Conservation (phyloP, 2,888 invertebrate genomes). For the Molorchus minor region DNA sequence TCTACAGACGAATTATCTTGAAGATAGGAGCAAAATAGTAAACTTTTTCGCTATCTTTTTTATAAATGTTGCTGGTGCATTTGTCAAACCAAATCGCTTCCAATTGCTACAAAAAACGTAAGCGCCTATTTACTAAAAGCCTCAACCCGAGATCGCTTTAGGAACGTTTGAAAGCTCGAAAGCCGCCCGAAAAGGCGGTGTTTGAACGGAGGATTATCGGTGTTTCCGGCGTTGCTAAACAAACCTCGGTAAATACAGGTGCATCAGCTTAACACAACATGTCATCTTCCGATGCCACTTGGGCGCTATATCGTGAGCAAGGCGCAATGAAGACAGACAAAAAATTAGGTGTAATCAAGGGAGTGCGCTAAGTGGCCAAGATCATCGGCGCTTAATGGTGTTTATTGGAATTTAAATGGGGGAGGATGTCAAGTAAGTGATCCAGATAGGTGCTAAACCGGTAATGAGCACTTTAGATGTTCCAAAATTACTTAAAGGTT, state of each 20-base stretch:
- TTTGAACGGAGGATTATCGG: conserved; percentile 42
- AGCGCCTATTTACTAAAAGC: conserved; percentile 10
- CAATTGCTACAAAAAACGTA: neutral
- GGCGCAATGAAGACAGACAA: conserved; percentile 26
- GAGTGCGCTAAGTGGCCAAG: conserved; percentile 32
- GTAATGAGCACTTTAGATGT: conserved; percentile 37
- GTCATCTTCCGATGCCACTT: conserved; percentile 44
- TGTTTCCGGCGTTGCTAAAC: conserved; percentile 48
- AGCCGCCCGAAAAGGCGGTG: conserved; percentile 32
- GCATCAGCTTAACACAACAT: conserved; percentile 50
- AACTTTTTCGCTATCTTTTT: too few relatives aligned
- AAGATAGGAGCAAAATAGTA: too few relatives aligned
- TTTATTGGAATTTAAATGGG: conserved; percentile 41
- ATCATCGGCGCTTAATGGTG: conserved; percentile 44
- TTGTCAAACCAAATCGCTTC: conserved; percentile 8
- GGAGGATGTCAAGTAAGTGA: conserved; percentile 25
- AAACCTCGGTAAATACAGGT: conserved; percentile 51
- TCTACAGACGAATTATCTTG: too few relatives aligned
- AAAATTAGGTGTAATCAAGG: conserved; percentile 31
- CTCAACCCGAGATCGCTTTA: conserved; percentile 25
- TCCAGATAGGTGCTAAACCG: conserved; percentile 31
- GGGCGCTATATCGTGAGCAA: conserved; percentile 30
- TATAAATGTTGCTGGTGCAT: too few relatives aligned
- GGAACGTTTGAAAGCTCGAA: conserved; percentile 31
- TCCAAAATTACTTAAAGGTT: conserved; percentile 32